These are phyloP conservation scores for Smithornis capensis DNA, from an alignment of 2,113 vertebrate species.

Conservation along the genomic window DNA sequence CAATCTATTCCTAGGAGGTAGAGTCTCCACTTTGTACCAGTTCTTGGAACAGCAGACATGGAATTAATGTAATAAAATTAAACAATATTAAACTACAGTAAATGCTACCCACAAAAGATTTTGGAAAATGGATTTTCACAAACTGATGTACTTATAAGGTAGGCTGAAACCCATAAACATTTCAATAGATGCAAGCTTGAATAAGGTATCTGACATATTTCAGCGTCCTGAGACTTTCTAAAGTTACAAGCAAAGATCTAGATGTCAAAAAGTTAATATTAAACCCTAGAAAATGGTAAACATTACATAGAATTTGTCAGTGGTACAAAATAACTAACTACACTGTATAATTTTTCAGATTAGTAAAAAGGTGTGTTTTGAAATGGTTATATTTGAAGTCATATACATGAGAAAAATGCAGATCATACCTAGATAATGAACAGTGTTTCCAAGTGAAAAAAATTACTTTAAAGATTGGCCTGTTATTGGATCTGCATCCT, in stretches of 20 bases:
- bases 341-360: background rate
- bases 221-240: background rate
- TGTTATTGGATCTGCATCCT: background rate
- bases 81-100: background rate
- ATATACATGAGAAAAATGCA: background rate
- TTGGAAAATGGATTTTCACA: background rate
- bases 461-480: background rate
- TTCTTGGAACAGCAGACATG: background rate
- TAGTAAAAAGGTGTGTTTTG: background rate
- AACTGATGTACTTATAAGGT: background rate
- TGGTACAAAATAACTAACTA: background rate
- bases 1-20: background rate
- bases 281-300: background rate
- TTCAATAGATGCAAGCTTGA: background rate
- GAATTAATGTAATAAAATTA: background rate
- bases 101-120: background rate
- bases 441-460: background rate
- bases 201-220: background rate
- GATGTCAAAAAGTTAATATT: background rate
- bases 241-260: background rate
- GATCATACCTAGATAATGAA: background rate
- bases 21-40: background rate
- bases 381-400: background rate
- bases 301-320: background rate
- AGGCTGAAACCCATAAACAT: background rate